Evolutionary conservation across 2,797 vertebrate species (phyloP), one percentile per base, ranked within the genome.

Genomic region (Trematomus bernacchii): DNA sequence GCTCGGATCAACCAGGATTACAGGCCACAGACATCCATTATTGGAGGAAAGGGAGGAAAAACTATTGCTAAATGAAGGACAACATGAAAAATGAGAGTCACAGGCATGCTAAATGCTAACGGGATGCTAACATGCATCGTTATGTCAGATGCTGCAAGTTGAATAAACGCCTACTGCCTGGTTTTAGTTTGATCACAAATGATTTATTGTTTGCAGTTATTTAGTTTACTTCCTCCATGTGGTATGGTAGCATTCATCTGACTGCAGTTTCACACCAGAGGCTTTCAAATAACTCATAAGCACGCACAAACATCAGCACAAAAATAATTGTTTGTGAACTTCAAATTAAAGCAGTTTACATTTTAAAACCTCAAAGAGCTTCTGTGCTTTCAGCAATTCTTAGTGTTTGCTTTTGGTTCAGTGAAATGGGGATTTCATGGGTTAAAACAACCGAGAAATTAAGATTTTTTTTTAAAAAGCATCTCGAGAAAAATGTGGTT

Each of bases 161-260:
- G 1, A 27, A 27, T 27, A 27, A 5, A 27, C 27, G 18, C 16
- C 60, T 6, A 33, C 19, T 47, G 13, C 12, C 57, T 51, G 30
- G 64, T 58, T 81, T 66, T 43, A 30, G 52, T 75, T 42, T 46
- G 21, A 66, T 65, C 15, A 7, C 11, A 37, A 21, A 37, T 79
- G 61, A 76, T 70, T 58, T 57, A 65, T 43, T 57, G 47, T 64
- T 73, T 14, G 18, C 16, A 37, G 19, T 47, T 15, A 2, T 73
- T 75, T 57, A 57, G 51, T 78, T 77, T 60, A 13, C 43, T 37
- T 47, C 18, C 4, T 0, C 7, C 30, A 2, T 51, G 55, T 15
- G 60, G 23, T 43, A 37, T 33, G 40, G 11, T 33, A 13, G 4
- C 50, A 50, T 72, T 63, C 14, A 54, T 61, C 11, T 1, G 1